Percentiles rank a stretch among this genome's conserved stretches.
phyloP scores from a whole-genome alignment of 1,140 invertebrate genomes.

The Drosophila kanapiae region DNA sequence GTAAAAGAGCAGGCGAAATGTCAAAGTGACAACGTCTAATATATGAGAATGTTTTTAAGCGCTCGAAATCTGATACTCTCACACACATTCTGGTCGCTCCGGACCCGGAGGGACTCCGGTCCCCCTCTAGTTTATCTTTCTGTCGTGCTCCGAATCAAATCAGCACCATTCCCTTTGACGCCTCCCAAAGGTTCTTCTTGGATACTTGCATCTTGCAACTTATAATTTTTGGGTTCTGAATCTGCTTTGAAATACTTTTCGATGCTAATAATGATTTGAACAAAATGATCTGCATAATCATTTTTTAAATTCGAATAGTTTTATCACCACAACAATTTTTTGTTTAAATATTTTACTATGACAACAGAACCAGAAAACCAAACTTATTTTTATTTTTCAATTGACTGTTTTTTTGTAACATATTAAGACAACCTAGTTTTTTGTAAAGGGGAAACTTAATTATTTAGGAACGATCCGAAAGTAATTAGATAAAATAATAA shows the following conservation, averaged over 20 bases:
- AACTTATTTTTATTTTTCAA: too few species aligned
- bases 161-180: conserved; percentile 1
- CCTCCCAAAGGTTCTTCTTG: background rate
- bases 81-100: conserved; percentile 30
- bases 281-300: too few species aligned
- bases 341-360: background rate
- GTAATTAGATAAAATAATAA: too few species aligned
- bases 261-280: background rate
- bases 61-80: conserved; percentile 85
- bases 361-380: background rate
- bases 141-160: conserved; percentile 25
- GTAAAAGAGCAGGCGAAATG: conserved; percentile 85
- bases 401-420: too few species aligned
- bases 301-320: background rate
- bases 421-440: too few species aligned
- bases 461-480: too few species aligned
- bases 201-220: background rate
- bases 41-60: conserved; percentile 85
- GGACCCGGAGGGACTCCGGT: background rate
- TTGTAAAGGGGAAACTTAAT: too few species aligned
- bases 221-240: background rate
- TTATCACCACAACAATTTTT: background rate
- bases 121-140: background rate
- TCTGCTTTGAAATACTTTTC: background rate
- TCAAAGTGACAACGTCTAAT: conserved; percentile 85